Base-by-base conservation (phyloP, 2,113 vertebrate species). In the Pantherophis guttatus region DNA sequence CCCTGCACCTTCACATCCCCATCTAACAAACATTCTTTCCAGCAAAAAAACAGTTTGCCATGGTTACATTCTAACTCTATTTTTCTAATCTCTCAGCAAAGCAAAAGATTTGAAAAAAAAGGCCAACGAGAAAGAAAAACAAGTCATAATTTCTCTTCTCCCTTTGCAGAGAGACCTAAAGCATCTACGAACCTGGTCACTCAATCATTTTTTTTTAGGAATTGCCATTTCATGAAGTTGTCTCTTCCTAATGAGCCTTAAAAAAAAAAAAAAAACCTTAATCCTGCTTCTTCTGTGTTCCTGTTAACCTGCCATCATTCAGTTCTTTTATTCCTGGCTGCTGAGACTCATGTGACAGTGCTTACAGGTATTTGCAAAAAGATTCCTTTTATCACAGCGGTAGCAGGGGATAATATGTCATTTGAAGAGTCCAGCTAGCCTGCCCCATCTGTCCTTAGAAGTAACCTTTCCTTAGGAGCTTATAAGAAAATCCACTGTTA, bases 61-160 rank as follows among this genome's bases (percentile, higher is more conserved):
- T 98, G 98, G 97, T 98, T 98, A 98, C 98, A 97, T 98, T 97
- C 89, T 52, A 97, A 97, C 97, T 97, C 97, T 94, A 92, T 7
- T 97, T 97, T 97, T 97, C 98, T 98, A 99, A 99, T 99, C 98
- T 98, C 98, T 98, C 94, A 97, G 98, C 98, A 98, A 98, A 98
- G 97, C 75, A 97, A 97, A 97, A 97, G 96, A 97, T 96, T 93
- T 94, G 87, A 52, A 94, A 97, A 96, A 96, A 94, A 93, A 52
- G 0, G 29, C 24, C 12, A n/a, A 0, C 89, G 52, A 90, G 21
- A 48, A 52, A 53, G 39, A 39, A 55, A 54, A 33, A 21, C 52
- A 29, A 94, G 90, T 93, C 12, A 53, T 12, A 15, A 75, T 75
- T 75, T 75, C 13, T 0, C 54, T 23, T 44, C 50, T 13, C 33